Evolutionary conservation across 2,888 invertebrate genomes (phyloP).

Genomic region (Patella ulyssiponensis): DNA sequence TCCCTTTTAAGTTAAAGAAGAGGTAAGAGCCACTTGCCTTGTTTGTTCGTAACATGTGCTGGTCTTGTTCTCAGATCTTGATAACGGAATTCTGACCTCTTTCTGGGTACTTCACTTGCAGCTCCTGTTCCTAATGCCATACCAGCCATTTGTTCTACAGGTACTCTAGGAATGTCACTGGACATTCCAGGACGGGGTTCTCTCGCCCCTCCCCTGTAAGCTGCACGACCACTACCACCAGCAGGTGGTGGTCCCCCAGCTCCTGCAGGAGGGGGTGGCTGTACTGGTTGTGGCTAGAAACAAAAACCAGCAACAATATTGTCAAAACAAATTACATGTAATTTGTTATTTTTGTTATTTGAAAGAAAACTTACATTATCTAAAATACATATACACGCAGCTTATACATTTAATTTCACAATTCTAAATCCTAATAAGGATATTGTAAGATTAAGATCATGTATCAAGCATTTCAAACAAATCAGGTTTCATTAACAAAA

Average conservation of each 20-base stretch:
- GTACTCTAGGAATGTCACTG: constrained; percentile 41
- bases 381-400: too few relatives aligned
- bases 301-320: too few relatives aligned
- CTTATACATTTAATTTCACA: too few relatives aligned
- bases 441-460: too few relatives aligned
- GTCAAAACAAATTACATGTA: too few relatives aligned
- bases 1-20: too few relatives aligned
- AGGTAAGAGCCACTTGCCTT: constrained; percentile 32
- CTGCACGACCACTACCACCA: constrained; percentile 59
- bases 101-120: constrained; percentile 29
- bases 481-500: too few relatives aligned
- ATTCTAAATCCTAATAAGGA: too few relatives aligned
- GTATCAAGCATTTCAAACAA: too few relatives aligned
- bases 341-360: too few relatives aligned
- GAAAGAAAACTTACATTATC: too few relatives aligned
- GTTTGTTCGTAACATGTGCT: constrained; percentile 51
- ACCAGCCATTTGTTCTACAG: constrained; percentile 47
- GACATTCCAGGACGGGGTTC: constrained; percentile 55
- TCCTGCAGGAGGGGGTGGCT: constrained; percentile 16
- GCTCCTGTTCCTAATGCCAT: constrained; percentile 48
- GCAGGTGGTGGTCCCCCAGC: constrained; percentile 43
- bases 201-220: constrained; percentile 58
- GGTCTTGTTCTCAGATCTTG: constrained; percentile 51
- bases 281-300: too few relatives aligned
- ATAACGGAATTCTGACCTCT: constrained; percentile 34